Base-by-base conservation (phyloP, 2,113 vertebrate species). In the Xenopus laevis region DNA sequence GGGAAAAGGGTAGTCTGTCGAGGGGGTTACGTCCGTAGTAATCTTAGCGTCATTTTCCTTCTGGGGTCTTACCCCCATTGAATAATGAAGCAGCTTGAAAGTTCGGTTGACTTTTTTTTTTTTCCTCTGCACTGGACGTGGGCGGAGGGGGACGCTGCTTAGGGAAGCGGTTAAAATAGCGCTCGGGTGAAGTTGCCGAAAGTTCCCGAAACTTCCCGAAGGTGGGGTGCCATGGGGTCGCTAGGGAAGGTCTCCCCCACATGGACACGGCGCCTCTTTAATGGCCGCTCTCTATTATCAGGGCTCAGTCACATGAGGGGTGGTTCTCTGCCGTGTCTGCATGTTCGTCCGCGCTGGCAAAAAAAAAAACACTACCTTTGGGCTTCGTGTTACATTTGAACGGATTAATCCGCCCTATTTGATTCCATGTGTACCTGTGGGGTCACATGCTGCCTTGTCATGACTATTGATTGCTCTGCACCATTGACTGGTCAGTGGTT, bases 161-260 rank as follows among this genome's bases (percentile, higher is more conserved):
- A 13, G 13, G 6, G 62, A 44, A 82, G 58, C 62, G 45, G 75
- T 82, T 67, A 86, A 88, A 9, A 81, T 85, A 89, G 89, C 86
- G 78, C 77, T 7, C 17, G 12, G 7, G 53, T 23, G 62, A 76
- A 76, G 73, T 76, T 76, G 30, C 5, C 17, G 13, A 69, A 76
- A 76, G 73, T 76, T 76, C 44, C 17, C 53, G n/a, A 68, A 76
- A 76, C 53, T 76, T 69, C 10, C 5, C 15, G 68, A 10, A 13
- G 46, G 30, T 12, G 27, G n/a, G 15, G 67, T n/a, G 4, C 13
- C 0, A 1, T 27, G 40, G 44, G 1, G 7, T 27, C 9, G 10
- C 53, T 1, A 0, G 0, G 17, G 13, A 2, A 6, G 64, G 2
- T 1, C 10, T 17, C n/a, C 52, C 52, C 45, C 50, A 18, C 52